These are phyloP conservation scores for Sussaba pulchella DNA, from an alignment of 2,888 invertebrate genomes.

Conservation along the genomic window DNA sequence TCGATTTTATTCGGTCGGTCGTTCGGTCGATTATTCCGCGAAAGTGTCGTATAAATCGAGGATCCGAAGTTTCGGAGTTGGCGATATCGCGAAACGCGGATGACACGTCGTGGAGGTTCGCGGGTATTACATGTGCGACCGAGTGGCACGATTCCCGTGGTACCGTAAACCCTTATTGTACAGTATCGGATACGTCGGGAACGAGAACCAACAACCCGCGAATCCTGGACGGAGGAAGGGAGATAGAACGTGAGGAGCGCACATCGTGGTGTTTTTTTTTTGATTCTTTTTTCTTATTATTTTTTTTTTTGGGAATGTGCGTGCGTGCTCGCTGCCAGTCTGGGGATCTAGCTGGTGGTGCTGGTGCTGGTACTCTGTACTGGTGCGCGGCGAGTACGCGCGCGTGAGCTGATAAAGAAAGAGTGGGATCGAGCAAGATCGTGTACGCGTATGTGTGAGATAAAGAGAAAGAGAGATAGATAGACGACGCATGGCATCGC, in stretches of 20 bases:
- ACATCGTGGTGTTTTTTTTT: neutral
- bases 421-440: conserved; percentile 44
- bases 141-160: neutral
- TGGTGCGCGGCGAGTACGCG: conserved; percentile 66
- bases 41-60: too few relatives aligned
- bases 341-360: conserved; percentile 3
- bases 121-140: neutral
- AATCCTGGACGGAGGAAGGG: neutral
- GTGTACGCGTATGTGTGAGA: conserved; percentile 39
- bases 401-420: conserved; percentile 65
- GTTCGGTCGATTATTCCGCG: too few relatives aligned
- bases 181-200: too few relatives aligned
- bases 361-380: too few relatives aligned
- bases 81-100: too few relatives aligned
- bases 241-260: neutral
- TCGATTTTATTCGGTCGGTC: too few relatives aligned
- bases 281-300: too few relatives aligned
- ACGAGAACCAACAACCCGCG: neutral
- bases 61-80: too few relatives aligned
- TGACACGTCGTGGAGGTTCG: conserved; percentile 30
- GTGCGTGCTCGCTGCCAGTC: neutral
- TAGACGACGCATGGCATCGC: conserved; percentile 53
- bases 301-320: conserved; percentile 21
- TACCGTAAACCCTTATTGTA: too few relatives aligned
- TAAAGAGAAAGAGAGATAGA: conserved; percentile 43